Evolutionary conservation across 2,888 invertebrate species (phyloP).

Genomic region (Archaeoteleia sp.): DNA sequence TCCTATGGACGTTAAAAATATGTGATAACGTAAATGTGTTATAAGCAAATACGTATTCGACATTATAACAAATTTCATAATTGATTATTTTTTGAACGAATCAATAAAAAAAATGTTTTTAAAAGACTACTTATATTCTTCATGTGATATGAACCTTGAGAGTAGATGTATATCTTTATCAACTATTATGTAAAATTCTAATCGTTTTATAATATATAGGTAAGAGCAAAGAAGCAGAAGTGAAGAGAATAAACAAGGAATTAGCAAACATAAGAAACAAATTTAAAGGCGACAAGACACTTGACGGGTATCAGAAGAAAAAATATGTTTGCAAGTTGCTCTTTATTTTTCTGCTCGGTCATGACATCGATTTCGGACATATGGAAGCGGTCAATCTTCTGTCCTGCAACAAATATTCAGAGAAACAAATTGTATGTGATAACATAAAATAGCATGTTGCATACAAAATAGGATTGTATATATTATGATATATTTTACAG

Average conservation of each 20-base stretch:
- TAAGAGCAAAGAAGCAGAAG: conserved; percentile 99
- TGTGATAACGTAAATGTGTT: too few relatives aligned
- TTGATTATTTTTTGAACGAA: too few relatives aligned
- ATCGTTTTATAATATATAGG: too few relatives aligned
- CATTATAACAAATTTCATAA: too few relatives aligned
- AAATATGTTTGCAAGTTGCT: conserved; percentile 99
- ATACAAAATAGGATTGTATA: conserved; percentile 13
- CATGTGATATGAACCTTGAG: too few relatives aligned
- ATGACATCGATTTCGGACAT: conserved; percentile 99
- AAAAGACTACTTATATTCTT: too few relatives aligned
- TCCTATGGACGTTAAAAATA: too few relatives aligned
- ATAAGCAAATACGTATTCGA: too few relatives aligned
- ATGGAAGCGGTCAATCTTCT: conserved; percentile 99
- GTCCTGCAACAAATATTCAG: conserved; percentile 99
- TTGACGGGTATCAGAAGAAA: conserved; percentile 99
- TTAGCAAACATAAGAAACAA: conserved; percentile 99
- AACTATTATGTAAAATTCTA: too few relatives aligned
- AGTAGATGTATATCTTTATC: too few relatives aligned
- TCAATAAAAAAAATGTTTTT: too few relatives aligned
- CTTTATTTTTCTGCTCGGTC: conserved; percentile 99
- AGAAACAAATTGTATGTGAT: conserved; percentile 96
- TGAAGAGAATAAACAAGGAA: conserved; percentile 99
- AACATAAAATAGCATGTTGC: background rate
- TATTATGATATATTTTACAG: conserved; percentile 77
- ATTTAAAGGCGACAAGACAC: conserved; percentile 99